phyloP scores from a whole-genome alignment of 2,888 invertebrate species.

The Erebia palarica region DNA sequence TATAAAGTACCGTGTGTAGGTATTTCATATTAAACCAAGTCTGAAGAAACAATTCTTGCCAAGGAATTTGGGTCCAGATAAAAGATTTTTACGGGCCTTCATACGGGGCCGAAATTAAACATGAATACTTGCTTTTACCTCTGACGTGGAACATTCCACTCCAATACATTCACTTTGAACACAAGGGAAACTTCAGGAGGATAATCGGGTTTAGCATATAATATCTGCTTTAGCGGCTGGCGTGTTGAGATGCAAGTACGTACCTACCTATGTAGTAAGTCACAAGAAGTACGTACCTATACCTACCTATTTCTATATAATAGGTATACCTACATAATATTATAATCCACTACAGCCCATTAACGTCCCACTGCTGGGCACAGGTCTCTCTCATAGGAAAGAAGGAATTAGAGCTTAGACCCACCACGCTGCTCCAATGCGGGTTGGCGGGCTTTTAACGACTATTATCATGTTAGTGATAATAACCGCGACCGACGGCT shows the following conservation, averaged over 20 bases:
- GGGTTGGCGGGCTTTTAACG: no score
- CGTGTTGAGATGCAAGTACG: constrained; percentile 36
- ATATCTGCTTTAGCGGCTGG: constrained; percentile 54
- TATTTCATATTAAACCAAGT: constrained; percentile 13
- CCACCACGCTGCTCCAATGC: no score
- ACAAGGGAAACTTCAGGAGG: constrained; percentile 66
- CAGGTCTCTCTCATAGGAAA: no score
- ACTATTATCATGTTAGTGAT: no score
- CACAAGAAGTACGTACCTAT: not conserved
- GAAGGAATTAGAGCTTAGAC: no score
- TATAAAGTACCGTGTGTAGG: not conserved
- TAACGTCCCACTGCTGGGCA: no score
- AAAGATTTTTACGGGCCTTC: constrained; percentile 66
- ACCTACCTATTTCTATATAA: not conserved
- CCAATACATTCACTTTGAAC: constrained; percentile 77
- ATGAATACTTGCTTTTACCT: constrained; percentile 80
- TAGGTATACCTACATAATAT: not conserved
- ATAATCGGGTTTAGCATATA: constrained; percentile 68
- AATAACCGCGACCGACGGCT: no score
- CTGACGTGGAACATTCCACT: constrained; percentile 78
- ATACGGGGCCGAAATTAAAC: constrained; percentile 75
- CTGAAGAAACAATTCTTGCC: constrained; percentile 50
- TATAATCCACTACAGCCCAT: no score
- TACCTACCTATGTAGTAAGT: not conserved
- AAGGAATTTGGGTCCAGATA: constrained; percentile 69